phyloP scores from a whole-genome alignment of 2,113 vertebrate genomes.

The Proteles cristata region DNA sequence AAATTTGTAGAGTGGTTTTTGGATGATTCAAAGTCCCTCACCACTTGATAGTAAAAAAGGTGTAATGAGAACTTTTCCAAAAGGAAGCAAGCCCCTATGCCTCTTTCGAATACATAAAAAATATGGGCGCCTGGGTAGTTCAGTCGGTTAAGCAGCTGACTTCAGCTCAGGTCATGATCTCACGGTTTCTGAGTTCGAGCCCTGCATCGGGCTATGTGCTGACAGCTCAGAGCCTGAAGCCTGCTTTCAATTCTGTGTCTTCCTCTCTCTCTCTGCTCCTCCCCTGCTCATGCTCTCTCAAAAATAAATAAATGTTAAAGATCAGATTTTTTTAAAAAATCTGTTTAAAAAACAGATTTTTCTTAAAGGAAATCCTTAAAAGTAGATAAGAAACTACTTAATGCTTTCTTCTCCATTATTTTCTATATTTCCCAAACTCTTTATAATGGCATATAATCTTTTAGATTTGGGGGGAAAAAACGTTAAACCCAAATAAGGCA shows the following conservation, averaged over 20 bases:
- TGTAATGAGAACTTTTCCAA: constrained; percentile 44
- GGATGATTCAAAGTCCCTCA: constrained; percentile 40
- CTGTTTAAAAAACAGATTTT: constrained; percentile 1
- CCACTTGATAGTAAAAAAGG: constrained; percentile 36
- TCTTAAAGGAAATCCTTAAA: background rate
- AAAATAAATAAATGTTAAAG: too few relatives aligned
- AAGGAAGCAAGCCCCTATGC: background rate
- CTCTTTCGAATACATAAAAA: background rate
- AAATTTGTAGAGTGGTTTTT: constrained; percentile 29
- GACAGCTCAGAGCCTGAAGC: too few relatives aligned
- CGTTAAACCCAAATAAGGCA: background rate
- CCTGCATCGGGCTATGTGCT: too few relatives aligned
- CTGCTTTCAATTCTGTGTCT: too few relatives aligned
- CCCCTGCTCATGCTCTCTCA: too few relatives aligned
- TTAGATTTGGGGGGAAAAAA: background rate
- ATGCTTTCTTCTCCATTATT: constrained; percentile 1
- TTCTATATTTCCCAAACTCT: constrained; percentile 5
- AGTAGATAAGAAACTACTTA: constrained; percentile 10
- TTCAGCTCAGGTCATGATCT: too few relatives aligned
- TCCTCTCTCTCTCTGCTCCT: too few relatives aligned
- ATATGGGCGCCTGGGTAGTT: too few relatives aligned
- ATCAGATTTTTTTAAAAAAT: background rate
- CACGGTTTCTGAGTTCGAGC: too few relatives aligned
- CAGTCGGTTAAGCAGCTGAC: too few relatives aligned
- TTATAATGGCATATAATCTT: constrained; percentile 30